Conservation (phyloP, 2,797 vertebrate species). For the Manis javanica region DNA sequence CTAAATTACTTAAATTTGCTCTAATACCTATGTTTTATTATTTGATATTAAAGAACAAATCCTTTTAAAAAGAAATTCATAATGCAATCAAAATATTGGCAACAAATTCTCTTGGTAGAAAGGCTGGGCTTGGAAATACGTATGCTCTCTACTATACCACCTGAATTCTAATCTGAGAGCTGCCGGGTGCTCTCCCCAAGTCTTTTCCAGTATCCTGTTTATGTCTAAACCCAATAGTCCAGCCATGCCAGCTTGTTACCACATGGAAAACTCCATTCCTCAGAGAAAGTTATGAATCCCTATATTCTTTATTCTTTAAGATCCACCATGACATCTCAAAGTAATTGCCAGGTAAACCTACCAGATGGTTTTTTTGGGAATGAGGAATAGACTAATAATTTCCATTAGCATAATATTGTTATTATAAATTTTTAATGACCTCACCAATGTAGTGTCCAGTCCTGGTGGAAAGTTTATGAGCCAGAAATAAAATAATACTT, state of each 20-base stretch:
- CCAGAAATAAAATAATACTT: constrained; percentile 83
- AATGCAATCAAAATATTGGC: constrained; percentile 75
- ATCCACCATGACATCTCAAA: constrained; percentile 82
- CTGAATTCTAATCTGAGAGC: constrained; percentile 71
- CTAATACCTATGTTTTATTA: constrained; percentile 76
- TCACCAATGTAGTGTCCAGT: constrained; percentile 71
- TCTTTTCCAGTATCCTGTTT: constrained; percentile 75
- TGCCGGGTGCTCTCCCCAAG: constrained; percentile 38
- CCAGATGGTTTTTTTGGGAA: constrained; percentile 76
- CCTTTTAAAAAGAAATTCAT: constrained; percentile 71
- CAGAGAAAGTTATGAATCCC: constrained; percentile 75
- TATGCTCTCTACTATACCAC: constrained; percentile 56
- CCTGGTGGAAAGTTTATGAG: constrained; percentile 69
- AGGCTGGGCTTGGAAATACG: constrained; percentile 74
- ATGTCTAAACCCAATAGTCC: constrained; percentile 71
- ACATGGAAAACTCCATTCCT: constrained; percentile 81
- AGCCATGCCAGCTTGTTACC: constrained; percentile 77
- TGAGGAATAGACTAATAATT: constrained; percentile 78
- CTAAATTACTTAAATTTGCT: constrained; percentile 80
- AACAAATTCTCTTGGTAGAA: constrained; percentile 26
- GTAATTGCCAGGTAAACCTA: constrained; percentile 81
- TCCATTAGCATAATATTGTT: constrained; percentile 79
- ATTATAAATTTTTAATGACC: constrained; percentile 79
- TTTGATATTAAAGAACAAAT: constrained; percentile 77
- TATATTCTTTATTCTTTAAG: constrained; percentile 80